Base-by-base conservation (phyloP, 2,113 vertebrate genomes). In the Thryonomys swinderianus region DNA sequence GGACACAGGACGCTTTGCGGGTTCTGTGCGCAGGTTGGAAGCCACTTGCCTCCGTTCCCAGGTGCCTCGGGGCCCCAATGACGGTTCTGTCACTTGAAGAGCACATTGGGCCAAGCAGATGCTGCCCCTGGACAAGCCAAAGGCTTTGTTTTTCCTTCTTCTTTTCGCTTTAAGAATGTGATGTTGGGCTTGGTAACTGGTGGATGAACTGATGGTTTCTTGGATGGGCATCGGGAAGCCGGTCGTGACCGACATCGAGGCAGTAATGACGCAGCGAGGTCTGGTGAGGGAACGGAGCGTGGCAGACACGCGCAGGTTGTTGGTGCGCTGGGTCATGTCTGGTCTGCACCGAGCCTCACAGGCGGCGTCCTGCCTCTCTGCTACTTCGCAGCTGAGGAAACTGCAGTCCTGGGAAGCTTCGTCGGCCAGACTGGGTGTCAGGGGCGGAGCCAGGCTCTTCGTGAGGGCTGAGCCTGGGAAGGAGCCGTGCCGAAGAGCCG, bases 121-220 rank as follows among this genome's bases (percentile, higher is more conserved):
- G 92, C 57, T 76, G 14, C 12, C 30, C 73, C 30, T 80, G 59
- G 62, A 69, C 83, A n/a, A 57, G 34, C 27, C 14, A 0, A 40
- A 66, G 53, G 40, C 76, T 95, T 7, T 23, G 66, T 95, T 90
- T 17, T 9, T 16, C 84, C 30, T n/a, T 91, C 25, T n/a, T 91
- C 48, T 74, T 90, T 51, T n/a, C n/a, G n/a, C n/a, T 81, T 91
- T 21, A 25, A 93, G 48, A 71, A 23, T 3, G 16, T 79, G 88
- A 3, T 20, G 2, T n/a, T 88, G n/a, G 91, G 30, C 34, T 53
- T 30, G 2, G 23, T 25, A 34, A 0, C 84, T 55, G 92, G 7
- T 79, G 30, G 18, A 74, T 81, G 48, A 88, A 71, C 5, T 57
- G 45, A 78, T 67, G 23, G 61, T 83, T 93, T 74, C 12, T 92